phyloP scores from a whole-genome alignment of 2,113 vertebrate genomes.

The Elgaria multicarinata region DNA sequence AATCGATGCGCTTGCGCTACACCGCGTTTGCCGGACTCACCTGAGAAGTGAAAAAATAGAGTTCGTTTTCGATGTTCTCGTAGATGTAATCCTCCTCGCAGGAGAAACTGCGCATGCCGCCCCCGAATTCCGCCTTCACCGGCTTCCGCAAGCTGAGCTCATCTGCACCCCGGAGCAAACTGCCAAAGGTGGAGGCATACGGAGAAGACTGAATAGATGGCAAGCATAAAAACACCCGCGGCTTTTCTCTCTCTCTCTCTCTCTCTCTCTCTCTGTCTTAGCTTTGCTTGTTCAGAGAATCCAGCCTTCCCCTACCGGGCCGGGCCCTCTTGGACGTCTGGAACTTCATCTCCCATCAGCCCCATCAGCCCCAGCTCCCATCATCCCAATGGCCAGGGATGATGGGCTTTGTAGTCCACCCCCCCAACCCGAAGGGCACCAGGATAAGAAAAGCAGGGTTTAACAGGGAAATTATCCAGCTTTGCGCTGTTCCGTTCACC shows the following conservation, averaged over 20 bases:
- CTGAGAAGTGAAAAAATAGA: slow-evolving; percentile 97
- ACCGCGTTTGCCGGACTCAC: too few relatives aligned
- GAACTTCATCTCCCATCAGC: too few relatives aligned
- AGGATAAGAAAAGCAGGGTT: too few relatives aligned
- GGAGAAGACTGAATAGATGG: background rate
- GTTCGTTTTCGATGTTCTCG: slow-evolving; percentile 95
- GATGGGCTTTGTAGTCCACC: too few relatives aligned
- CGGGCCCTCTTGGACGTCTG: too few relatives aligned
- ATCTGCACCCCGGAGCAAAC: slow-evolving; percentile 93
- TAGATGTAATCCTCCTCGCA: slow-evolving; percentile 98
- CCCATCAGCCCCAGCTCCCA: too few relatives aligned
- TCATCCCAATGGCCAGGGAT: too few relatives aligned
- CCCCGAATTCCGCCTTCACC: slow-evolving; percentile 92
- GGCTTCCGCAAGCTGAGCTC: slow-evolving; percentile 91
- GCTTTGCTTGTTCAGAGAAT: too few relatives aligned
- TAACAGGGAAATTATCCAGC: too few relatives aligned
- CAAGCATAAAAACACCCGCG: background rate
- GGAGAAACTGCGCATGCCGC: slow-evolving; percentile 89
- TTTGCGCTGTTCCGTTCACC: background rate
- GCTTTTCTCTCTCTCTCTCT: background rate
- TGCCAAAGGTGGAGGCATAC: slow-evolving; percentile 51
- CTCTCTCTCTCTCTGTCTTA: background rate
- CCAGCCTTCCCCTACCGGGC: too few relatives aligned
- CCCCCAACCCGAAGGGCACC: too few relatives aligned
- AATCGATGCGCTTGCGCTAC: background rate